Conservation (phyloP, 2,888 invertebrate genomes). For the Eilema depressum region DNA sequence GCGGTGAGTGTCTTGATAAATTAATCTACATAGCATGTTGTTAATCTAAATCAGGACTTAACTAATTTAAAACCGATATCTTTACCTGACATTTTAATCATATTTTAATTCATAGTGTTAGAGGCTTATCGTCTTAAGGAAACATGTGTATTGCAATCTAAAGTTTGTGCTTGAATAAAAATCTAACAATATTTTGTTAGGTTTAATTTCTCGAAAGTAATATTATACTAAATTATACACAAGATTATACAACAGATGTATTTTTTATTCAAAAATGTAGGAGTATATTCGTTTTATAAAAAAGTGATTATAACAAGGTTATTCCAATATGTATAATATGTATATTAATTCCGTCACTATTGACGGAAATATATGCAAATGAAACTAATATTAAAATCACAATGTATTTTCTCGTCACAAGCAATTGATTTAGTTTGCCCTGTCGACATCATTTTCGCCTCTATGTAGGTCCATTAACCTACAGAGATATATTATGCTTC, state of each 20-base stretch:
- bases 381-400: neutral
- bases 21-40: neutral
- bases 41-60: neutral
- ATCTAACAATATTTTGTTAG: neutral
- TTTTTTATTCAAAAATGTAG: neutral
- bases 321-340: neutral
- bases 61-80: neutral
- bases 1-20: too few relatives aligned
- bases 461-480: neutral
- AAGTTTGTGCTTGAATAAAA: neutral
- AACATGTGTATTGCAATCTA: neutral
- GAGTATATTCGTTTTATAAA: neutral
- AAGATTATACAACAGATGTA: neutral
- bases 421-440: neutral
- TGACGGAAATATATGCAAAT: neutral
- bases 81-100: constrained; percentile 1
- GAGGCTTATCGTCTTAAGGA: neutral
- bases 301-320: neutral
- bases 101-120: neutral
- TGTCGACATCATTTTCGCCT: neutral
- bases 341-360: neutral
- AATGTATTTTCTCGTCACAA: neutral
- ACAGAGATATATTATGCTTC: neutral
- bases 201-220: neutral
- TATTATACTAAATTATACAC: neutral